Evolutionary conservation across 2,888 invertebrate genomes (phyloP), one percentile per base, ranked within the genome.

Genomic region (Dioctria linearis): DNA sequence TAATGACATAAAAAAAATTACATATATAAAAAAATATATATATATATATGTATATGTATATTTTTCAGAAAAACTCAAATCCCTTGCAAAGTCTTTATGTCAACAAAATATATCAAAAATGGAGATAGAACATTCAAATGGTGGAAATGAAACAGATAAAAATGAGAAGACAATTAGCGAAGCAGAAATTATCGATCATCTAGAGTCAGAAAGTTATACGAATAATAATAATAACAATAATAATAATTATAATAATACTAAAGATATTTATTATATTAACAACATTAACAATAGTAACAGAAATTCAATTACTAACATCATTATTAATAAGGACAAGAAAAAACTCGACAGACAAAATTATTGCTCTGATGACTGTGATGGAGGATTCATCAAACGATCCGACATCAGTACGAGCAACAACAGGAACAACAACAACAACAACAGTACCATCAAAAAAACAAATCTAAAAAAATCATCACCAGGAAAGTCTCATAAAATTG

Each of bases 31-130:
- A n/a, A n/a, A n/a, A n/a, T n/a, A n/a, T n/a, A 59, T 61, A 25
- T 25, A 25, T 25, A 25, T 25, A 25, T 25, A 25, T 25, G 25
- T 25, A 25, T 25, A 25, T 25, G 25, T 13, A 39, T 61, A 25
- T 61, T 49, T 78, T 78, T 9, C 78, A 78, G 78, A 78, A 65
- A 78, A 78, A 5, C 51, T 78, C 6, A 78, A 66, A 78, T 40
- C 40, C n/a, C 40, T 78, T 3, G 66, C 78, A 5, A 78, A 65
- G 9, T 51, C 54, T 4, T 25, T 78, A 13, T 46, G 66, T 11
- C 25, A 54, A 37, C 51, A 39, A 13, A 40, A 5, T 5, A 71
- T 9, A 37, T 51, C 37, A 6, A 25, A 71, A 49, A 51, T 8
- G 3, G 66, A 66, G 5, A n/a, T 40, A 9, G n/a, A 43, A n/a